phyloP scores from a whole-genome alignment of 2,113 vertebrate species.

The Podiceps cristatus region DNA sequence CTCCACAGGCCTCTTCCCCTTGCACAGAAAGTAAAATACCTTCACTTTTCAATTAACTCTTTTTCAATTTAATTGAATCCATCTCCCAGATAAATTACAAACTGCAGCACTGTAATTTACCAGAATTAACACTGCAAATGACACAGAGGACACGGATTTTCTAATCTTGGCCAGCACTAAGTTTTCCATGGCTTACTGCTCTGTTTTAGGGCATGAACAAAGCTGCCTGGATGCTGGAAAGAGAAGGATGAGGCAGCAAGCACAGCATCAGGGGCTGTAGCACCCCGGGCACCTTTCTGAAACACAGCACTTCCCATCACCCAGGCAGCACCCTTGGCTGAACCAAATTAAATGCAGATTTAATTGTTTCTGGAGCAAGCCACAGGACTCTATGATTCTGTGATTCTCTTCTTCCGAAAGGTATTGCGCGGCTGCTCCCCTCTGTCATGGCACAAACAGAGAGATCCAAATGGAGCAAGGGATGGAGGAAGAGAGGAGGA shows the following conservation, averaged over 20 bases:
- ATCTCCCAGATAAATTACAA: slow-evolving; percentile 36
- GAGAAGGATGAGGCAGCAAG: neutral
- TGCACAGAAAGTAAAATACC: slow-evolving; percentile 7
- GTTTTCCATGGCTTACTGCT: neutral
- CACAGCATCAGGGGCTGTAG: neutral
- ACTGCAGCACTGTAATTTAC: neutral
- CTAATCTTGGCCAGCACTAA: neutral
- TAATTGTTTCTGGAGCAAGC: neutral
- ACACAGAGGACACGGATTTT: neutral
- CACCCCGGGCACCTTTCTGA: neutral
- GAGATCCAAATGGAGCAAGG: neutral
- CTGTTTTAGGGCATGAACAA: neutral
- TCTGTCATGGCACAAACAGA: neutral
- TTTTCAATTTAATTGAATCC: slow-evolving; percentile 44
- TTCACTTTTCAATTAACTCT: slow-evolving; percentile 36
- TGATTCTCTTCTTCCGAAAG: neutral
- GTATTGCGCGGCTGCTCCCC: neutral
- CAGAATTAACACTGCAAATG: neutral
- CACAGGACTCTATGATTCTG: neutral
- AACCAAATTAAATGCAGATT: neutral
- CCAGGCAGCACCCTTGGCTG: neutral
- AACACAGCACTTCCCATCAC: neutral
- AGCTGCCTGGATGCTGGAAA: neutral
- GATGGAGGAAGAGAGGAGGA: neutral
- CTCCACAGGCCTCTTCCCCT: neutral